phyloP scores from a whole-genome alignment of 2,888 invertebrate genomes.

The Harpalus rubripes region DNA sequence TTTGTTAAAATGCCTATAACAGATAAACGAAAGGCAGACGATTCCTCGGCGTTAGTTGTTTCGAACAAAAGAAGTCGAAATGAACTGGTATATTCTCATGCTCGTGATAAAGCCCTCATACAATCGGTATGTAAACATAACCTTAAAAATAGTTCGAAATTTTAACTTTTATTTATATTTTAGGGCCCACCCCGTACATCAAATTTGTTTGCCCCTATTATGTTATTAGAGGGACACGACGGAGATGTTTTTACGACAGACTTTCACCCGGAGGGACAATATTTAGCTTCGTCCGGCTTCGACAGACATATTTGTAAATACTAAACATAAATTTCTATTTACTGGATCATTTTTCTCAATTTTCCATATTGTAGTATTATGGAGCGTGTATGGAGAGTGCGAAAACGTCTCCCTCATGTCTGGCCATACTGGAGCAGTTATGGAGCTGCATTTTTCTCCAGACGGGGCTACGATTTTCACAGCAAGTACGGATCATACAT shows the following conservation, averaged over 20 bases:
- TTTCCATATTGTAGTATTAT: constrained; percentile 84
- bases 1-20: constrained; percentile 69
- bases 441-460: constrained; percentile 94
- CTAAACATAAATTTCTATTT: background rate
- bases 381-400: constrained; percentile 99
- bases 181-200: constrained; percentile 90
- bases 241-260: constrained; percentile 96
- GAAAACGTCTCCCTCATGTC: constrained; percentile 96
- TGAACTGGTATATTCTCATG: constrained; percentile 85
- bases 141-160: constrained; percentile 36
- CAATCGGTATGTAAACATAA: constrained; percentile 80
- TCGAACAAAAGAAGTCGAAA: constrained; percentile 84
- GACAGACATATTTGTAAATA: constrained; percentile 94
- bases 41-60: constrained; percentile 80
- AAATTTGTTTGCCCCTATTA: constrained; percentile 93
- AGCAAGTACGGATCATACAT: constrained; percentile 95
- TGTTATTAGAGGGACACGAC: constrained; percentile 97
- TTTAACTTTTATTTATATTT: constrained; percentile 68
- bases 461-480: constrained; percentile 93
- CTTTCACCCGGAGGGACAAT: constrained; percentile 98
- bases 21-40: constrained; percentile 84
- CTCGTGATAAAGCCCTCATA: constrained; percentile 87
- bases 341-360: constrained; percentile 51
- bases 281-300: constrained; percentile 95
- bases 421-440: constrained; percentile 96